Evolutionary conservation across 2,888 invertebrate genomes (phyloP).

Genomic region (Cyaniris semiargus): DNA sequence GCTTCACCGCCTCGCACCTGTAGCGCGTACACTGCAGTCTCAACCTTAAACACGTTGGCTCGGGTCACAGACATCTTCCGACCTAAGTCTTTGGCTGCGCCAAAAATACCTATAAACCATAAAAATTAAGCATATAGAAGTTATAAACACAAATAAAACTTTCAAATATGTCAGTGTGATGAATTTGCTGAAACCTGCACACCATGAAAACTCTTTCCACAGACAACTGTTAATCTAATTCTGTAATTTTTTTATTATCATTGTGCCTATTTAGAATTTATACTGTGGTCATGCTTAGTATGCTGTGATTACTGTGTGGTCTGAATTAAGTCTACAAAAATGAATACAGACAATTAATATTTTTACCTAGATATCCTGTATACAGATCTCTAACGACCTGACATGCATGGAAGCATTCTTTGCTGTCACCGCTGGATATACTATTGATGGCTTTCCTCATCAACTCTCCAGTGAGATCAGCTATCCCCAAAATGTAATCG

Average conservation of each 20-base stretch:
- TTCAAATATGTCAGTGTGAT: neutral
- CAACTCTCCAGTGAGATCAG: constrained; percentile 93
- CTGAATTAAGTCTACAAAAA: no score
- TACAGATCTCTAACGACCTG: constrained; percentile 85
- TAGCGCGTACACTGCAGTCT: constrained; percentile 90
- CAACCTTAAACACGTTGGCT: constrained; percentile 90
- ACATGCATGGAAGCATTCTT: constrained; percentile 86
- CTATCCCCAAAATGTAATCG: constrained; percentile 87
- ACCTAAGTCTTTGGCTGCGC: constrained; percentile 78
- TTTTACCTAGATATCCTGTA: constrained; percentile 81
- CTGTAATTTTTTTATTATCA: no score
- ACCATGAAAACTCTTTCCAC: neutral
- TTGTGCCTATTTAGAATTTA: no score
- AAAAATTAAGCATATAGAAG: constrained; percentile 39
- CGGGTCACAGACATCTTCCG: constrained; percentile 86
- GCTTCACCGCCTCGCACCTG: constrained; percentile 90
- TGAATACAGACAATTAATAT: constrained; percentile 30
- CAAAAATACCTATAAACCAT: constrained; percentile 52
- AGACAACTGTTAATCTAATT: no score
- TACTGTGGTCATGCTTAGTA: no score
- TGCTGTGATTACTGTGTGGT: no score
- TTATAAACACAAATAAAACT: neutral
- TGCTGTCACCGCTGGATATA: constrained; percentile 87
- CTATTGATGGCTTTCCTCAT: constrained; percentile 94
- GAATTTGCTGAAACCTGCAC: neutral